Percentiles rank a stretch among this genome's conserved stretches.
phyloP scores from a whole-genome alignment of 2,888 invertebrate species.

The Drosophila nigricruria region DNA sequence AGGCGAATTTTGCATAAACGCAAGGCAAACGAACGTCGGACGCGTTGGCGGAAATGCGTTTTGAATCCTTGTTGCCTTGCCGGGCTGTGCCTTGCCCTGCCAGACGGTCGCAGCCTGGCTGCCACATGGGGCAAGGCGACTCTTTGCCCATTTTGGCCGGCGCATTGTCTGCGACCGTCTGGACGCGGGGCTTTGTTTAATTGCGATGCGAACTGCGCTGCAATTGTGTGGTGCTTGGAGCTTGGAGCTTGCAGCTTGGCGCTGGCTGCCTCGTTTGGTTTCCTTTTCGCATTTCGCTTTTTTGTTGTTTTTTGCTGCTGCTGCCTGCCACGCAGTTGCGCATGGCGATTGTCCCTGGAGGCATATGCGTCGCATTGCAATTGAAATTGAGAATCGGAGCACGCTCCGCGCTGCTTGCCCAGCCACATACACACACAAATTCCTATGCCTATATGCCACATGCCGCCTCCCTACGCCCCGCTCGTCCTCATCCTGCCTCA shows the following conservation, averaged over 20 bases:
- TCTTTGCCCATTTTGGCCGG: slow-evolving; percentile 53
- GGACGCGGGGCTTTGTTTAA: slow-evolving; percentile 73
- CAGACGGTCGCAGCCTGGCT: slow-evolving; percentile 10
- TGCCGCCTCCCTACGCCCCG: background rate
- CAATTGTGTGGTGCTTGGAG: slow-evolving; percentile 35
- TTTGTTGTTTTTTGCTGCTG: background rate
- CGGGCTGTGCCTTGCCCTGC: slow-evolving; percentile 13
- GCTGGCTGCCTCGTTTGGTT: slow-evolving; percentile 21
- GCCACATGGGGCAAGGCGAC: slow-evolving; percentile 47
- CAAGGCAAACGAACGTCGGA: slow-evolving; percentile 47
- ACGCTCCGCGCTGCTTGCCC: slow-evolving; percentile 62
- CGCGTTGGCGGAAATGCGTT: slow-evolving; percentile 76
- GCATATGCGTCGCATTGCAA: slow-evolving; percentile 70
- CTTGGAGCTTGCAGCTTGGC: slow-evolving; percentile 26
- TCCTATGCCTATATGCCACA: slow-evolving; percentile 63
- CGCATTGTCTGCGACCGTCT: slow-evolving; percentile 54
- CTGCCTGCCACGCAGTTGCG: slow-evolving; percentile 25
- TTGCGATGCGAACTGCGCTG: slow-evolving; percentile 57
- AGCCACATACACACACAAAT: slow-evolving; percentile 47
- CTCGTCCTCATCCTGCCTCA: slow-evolving; percentile 15
- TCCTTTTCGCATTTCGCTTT: slow-evolving; percentile 34
- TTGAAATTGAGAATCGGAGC: slow-evolving; percentile 80
- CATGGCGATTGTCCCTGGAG: slow-evolving; percentile 71
- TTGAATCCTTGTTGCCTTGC: slow-evolving; percentile 60
- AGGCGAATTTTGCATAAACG: slow-evolving; percentile 71